Evolutionary conservation across 2,797 vertebrate species (phyloP).

Genomic region (Falco peregrinus): DNA sequence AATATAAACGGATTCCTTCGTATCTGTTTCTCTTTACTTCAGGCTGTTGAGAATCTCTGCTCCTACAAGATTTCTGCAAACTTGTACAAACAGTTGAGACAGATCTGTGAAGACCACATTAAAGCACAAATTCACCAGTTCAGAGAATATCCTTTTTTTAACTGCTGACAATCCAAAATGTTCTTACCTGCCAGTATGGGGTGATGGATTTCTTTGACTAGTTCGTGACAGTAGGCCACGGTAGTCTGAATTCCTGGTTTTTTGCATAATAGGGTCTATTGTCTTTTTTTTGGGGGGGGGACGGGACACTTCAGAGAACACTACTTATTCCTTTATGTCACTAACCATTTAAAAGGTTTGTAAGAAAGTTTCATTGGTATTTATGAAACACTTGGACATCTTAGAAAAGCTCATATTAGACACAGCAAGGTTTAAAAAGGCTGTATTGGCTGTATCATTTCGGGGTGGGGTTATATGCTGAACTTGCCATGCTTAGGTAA

Average conservation of each 20-base stretch:
- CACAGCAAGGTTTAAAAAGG: not conserved
- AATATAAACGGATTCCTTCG: not conserved
- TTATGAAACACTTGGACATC: not conserved
- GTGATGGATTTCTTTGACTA: not conserved
- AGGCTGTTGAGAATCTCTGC: constrained; percentile 99
- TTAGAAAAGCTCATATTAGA: not conserved
- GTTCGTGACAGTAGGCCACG: not conserved
- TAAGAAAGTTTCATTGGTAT: not conserved
- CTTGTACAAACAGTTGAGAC: constrained; percentile 96
- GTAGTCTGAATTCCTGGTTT: not conserved
- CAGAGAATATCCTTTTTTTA: constrained; percentile 97
- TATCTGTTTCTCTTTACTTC: constrained; percentile 46
- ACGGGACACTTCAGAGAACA: not conserved
- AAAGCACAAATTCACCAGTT: constrained; percentile 98
- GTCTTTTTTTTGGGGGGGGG: not conserved
- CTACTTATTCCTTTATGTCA: not conserved
- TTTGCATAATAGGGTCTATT: not conserved
- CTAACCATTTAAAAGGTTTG: not conserved
- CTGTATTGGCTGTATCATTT: not conserved
- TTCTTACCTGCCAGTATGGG: not conserved
- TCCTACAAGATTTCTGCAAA: constrained; percentile 99
- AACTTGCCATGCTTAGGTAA: not conserved
- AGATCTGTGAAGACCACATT: constrained; percentile 98
- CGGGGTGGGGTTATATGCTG: not conserved
- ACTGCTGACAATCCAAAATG: not conserved